A percentile compares a stretch with the other conserved stretches of the same genome.
phyloP scores from a whole-genome alignment of 2,797 vertebrate species.

The Phataginus tetradactyla region DNA sequence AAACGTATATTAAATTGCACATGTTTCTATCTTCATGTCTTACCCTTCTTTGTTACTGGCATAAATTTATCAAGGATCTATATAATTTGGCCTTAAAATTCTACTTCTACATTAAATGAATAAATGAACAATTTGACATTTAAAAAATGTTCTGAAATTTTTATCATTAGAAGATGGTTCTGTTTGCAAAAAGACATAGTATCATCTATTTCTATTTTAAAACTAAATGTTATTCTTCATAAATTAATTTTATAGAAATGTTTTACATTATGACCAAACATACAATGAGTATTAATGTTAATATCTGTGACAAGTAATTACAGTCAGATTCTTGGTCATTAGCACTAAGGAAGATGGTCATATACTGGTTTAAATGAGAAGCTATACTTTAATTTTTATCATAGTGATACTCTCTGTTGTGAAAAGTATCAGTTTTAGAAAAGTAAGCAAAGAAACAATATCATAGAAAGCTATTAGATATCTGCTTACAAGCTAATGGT shows the following conservation, averaged over 20 bases:
- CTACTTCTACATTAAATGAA: neutral
- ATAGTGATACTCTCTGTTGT: neutral
- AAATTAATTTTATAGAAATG: neutral
- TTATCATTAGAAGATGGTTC: neutral
- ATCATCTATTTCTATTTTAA: neutral
- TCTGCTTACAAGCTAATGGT: neutral
- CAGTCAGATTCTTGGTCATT: neutral
- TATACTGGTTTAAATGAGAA: neutral
- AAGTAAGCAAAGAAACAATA: neutral
- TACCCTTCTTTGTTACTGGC: neutral
- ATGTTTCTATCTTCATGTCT: neutral
- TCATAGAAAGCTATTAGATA: neutral
- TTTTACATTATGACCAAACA: neutral
- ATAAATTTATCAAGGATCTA: neutral
- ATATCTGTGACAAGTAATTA: neutral
- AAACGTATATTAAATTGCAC: neutral
- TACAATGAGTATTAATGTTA: neutral
- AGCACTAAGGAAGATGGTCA: neutral
- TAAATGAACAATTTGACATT: neutral
- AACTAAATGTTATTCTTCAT: neutral
- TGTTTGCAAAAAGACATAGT: neutral
- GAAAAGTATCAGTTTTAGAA: neutral
- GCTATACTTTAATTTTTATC: neutral
- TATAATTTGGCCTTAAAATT: neutral
- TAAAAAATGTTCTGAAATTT: neutral